Evolutionary conservation across 35 echinoderm and acorn worm species (phyloP), one percentile per base, ranked within the genome.

Genomic region (Diadema setosum): DNA sequence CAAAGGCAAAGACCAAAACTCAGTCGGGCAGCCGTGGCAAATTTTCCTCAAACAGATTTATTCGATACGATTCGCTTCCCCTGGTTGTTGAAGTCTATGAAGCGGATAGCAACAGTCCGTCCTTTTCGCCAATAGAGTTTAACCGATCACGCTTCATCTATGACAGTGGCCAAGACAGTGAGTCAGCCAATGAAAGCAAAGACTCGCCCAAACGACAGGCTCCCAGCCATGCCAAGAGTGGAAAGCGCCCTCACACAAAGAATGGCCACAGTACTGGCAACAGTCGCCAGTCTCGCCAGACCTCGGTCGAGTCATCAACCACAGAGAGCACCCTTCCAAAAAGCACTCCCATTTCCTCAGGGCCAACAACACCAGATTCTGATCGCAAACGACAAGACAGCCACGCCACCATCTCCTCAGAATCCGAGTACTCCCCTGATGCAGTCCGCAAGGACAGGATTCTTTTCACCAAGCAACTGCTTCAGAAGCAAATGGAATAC

Each of bases 21-120:
- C 84, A 83, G 45, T 81, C 85, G 6, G 83, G 58, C 20, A 75
- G 56, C 21, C 46, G 75, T 11, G 70, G 82, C 23, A 37, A 65
- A 48, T 91, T 65, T 21, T 20, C 89, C 5, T 92, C 95, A 40
- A 97, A 97, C 67, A 76, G 91, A 36, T 94, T 97, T 50, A 93
- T 97, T 31, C 87, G 95, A 29, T 97, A 97, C 59, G 95, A 97
- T 41, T 97, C 95, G 2, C 88, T 97, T 16, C 91, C 95, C 26
- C 86, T 97, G 40, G 95, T 97, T 21, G 95, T 97, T 4, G 95
- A 97, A 56, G 95, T 97, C 11, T 97, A 86, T 67, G 95, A 97
- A 80, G 91, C 91, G 55, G 95, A 97, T 32, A 84, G 82, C 34
- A 87, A 84, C 39, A 92, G 90, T 50, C 94, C 90, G 17, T 70